phyloP scores from a whole-genome alignment of 2,888 invertebrate species.

The Ephialtes manifestator region DNA sequence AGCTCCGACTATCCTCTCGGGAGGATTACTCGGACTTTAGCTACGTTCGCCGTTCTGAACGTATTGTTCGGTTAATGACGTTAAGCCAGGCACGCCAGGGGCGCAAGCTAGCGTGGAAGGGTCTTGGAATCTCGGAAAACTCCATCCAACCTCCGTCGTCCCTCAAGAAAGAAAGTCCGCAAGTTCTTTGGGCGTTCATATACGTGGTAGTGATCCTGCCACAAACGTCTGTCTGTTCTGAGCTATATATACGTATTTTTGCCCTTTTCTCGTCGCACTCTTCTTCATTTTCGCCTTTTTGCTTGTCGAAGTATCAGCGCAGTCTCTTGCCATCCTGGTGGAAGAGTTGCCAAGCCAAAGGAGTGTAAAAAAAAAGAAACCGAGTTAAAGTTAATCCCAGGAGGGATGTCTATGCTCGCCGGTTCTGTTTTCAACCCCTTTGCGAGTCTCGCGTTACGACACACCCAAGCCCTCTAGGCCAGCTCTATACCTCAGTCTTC shows the following conservation, averaged over 20 bases:
- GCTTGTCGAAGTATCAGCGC: slow-evolving; percentile 24
- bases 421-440: slow-evolving; percentile 45
- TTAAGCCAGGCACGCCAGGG: slow-evolving; percentile 28
- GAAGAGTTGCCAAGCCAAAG: slow-evolving; percentile 25
- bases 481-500: slow-evolving; percentile 55
- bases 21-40: slow-evolving; percentile 52
- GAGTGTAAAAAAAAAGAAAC: slow-evolving; percentile 17
- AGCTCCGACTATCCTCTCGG: slow-evolving; percentile 22
- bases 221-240: slow-evolving; percentile 9
- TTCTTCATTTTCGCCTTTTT: slow-evolving; percentile 38
- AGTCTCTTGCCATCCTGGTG: neutral
- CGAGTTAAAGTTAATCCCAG: slow-evolving; percentile 45
- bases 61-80: slow-evolving; percentile 49
- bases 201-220: slow-evolving; percentile 17
- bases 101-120: slow-evolving; percentile 11
- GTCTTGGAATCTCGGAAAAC: slow-evolving; percentile 25
- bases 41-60: slow-evolving; percentile 26
- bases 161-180: slow-evolving; percentile 10
- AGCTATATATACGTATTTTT: neutral
- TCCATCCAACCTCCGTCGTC: slow-evolving; percentile 2
- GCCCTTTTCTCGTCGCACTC: slow-evolving; percentile 7
- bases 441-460: slow-evolving; percentile 27
- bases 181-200: slow-evolving; percentile 14
- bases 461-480: slow-evolving; percentile 12
- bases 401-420: slow-evolving; percentile 39